Percentiles rank a stretch among this genome's conserved stretches.
phyloP scores from a whole-genome alignment of 2,113 vertebrate genomes.

The Caranx melampygus region DNA sequence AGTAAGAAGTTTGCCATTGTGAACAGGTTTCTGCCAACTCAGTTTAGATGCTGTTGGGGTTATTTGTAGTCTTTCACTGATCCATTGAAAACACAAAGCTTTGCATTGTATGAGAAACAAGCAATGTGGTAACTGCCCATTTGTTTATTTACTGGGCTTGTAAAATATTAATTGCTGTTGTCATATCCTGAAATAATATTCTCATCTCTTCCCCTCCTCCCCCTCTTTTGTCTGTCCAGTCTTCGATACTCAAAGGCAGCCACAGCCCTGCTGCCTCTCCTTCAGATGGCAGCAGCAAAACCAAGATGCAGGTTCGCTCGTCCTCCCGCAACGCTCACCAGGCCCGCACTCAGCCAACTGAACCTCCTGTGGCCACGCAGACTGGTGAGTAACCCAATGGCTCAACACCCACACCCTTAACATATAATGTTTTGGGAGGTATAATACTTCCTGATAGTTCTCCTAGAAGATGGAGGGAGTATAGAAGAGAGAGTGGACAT shows the following conservation, averaged over 20 bases:
- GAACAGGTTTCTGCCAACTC: background rate
- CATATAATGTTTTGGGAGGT: background rate
- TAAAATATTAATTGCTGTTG: slow-evolving; percentile 47
- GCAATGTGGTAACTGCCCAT: background rate
- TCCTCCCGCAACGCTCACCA: slow-evolving; percentile 77
- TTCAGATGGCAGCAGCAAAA: slow-evolving; percentile 80
- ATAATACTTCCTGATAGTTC: slow-evolving; percentile 25
- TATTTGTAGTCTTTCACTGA: background rate
- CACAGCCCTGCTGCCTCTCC: slow-evolving; percentile 83
- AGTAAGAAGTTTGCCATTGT: background rate
- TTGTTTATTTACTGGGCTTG: slow-evolving; percentile 7
- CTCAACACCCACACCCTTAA: background rate
- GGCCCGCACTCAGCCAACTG: slow-evolving; percentile 83
- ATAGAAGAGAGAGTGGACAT: slow-evolving; percentile 19
- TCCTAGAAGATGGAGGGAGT: slow-evolving; percentile 9
- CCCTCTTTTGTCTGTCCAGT: slow-evolving; percentile 64
- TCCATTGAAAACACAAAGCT: background rate
- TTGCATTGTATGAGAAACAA: background rate
- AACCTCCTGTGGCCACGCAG: slow-evolving; percentile 85
- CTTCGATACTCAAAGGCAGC: slow-evolving; percentile 84
- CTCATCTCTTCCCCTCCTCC: slow-evolving; percentile 42
- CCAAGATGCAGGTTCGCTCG: slow-evolving; percentile 77
- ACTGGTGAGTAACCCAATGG: slow-evolving; percentile 85
- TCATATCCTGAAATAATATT: slow-evolving; percentile 52
- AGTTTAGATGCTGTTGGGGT: background rate